These are phyloP conservation scores for Hycleus cichorii DNA, from an alignment of 1,140 invertebrate genomes.

Conservation along the genomic window DNA sequence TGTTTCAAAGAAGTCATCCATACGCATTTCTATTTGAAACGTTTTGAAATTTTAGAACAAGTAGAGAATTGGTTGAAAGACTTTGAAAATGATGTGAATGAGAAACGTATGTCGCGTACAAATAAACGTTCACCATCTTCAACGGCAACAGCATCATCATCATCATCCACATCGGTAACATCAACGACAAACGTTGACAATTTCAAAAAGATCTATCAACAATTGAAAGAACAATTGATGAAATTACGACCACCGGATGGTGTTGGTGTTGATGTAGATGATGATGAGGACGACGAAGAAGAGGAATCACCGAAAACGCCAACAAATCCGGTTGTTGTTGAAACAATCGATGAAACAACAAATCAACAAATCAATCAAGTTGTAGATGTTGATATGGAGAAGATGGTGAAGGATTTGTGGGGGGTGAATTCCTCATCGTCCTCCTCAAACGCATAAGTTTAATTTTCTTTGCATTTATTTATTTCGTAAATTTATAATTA, in stretches of 20 bases:
- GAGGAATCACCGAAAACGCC: constrained; percentile 32
- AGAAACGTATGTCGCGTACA: constrained; percentile 62
- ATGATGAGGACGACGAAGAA: constrained; percentile 29
- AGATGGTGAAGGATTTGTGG: constrained; percentile 65
- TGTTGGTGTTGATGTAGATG: constrained; percentile 5
- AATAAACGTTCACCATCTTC: constrained; percentile 20
- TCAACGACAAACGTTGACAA: constrained; percentile 16
- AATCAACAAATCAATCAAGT: constrained; percentile 22
- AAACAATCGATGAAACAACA: constrained; percentile 2
- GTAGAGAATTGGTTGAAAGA: constrained; percentile 86
- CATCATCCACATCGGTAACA: constrained; percentile 7
- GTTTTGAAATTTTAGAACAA: constrained; percentile 82
- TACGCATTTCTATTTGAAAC: constrained; percentile 91
- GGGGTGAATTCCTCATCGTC: constrained; percentile 4
- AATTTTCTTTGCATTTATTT: constrained; percentile 10
- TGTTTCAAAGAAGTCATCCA: constrained; percentile 92
- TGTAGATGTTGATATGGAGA: constrained; percentile 64
- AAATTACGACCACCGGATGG: constrained; percentile 54
- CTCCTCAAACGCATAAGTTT: background rate
- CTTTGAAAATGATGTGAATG: constrained; percentile 64
- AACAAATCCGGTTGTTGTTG: no score
- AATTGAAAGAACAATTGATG: constrained; percentile 27
- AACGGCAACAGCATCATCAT: background rate
- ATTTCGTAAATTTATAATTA: constrained; percentile 7
- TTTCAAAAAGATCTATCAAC: constrained; percentile 28